Conservation (phyloP, 2,797 vertebrate species). For the Clarias laeviceps region DNA sequence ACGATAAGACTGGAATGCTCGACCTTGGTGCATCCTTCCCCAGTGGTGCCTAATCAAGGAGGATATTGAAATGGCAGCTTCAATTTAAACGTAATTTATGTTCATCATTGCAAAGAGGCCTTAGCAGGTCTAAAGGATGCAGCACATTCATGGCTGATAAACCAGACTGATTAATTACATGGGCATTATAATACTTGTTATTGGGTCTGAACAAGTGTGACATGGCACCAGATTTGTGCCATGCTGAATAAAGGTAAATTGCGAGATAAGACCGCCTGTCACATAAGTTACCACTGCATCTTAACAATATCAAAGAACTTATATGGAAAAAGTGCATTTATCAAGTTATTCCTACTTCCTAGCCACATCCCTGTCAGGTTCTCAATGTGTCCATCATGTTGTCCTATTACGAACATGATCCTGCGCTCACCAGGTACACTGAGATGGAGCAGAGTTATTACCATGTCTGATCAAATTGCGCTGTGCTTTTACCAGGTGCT, state of each 20-base stretch:
- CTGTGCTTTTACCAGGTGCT: too few species aligned
- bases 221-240: slow-evolving; percentile 45
- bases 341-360: too few species aligned
- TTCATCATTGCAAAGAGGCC: slow-evolving; percentile 51
- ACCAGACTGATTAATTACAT: slow-evolving; percentile 63
- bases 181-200: slow-evolving; percentile 63
- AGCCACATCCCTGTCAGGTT: too few species aligned
- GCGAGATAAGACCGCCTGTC: neutral
- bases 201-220: slow-evolving; percentile 48
- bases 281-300: too few species aligned
- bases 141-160: slow-evolving; percentile 50
- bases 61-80: slow-evolving; percentile 37
- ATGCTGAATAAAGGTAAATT: slow-evolving; percentile 25
- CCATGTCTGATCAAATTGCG: too few species aligned
- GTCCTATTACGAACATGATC: too few species aligned
- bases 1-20: slow-evolving; percentile 28
- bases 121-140: slow-evolving; percentile 39
- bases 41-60: neutral
- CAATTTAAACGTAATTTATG: slow-evolving; percentile 53
- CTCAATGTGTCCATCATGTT: too few species aligned
- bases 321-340: too few species aligned
- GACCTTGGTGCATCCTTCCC: slow-evolving; percentile 5
- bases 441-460: too few species aligned
- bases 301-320: too few species aligned
- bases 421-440: too few species aligned